Percentiles rank a stretch among this genome's conserved stretches.
phyloP scores from a whole-genome alignment of 1,140 invertebrate genomes.

The Nasonia vitripennis region DNA sequence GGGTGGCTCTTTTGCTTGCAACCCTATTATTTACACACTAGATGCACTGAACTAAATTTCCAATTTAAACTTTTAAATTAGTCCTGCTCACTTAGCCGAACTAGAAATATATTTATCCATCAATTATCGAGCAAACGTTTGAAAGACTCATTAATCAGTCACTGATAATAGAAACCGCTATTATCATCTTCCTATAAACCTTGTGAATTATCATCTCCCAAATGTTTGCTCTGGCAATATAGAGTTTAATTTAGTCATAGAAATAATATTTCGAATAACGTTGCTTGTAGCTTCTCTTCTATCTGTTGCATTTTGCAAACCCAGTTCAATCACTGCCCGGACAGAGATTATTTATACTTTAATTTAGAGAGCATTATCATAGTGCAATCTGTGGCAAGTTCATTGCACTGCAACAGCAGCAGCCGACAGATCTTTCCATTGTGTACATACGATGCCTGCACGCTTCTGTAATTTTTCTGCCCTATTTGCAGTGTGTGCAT shows the following conservation, averaged over 20 bases:
- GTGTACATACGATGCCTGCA: not conserved
- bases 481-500: slow-evolving; percentile 28
- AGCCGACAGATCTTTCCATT: slow-evolving; percentile 12
- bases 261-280: too few species aligned
- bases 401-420: slow-evolving; percentile 11
- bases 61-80: too few species aligned
- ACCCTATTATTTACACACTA: too few species aligned
- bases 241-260: not conserved
- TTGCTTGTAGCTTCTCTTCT: too few species aligned
- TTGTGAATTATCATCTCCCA: not conserved
- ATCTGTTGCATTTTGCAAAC: too few species aligned
- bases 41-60: too few species aligned
- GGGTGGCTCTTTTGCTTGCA: not conserved
- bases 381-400: slow-evolving; percentile 7
- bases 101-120: not conserved
- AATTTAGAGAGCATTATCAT: not conserved
- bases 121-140: not conserved
- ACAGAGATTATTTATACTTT: not conserved
- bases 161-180: not conserved
- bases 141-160: not conserved
- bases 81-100: too few species aligned
- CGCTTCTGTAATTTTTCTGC: slow-evolving; percentile 38
- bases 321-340: too few species aligned
- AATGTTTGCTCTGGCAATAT: not conserved
- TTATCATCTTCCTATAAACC: not conserved